phyloP scores from a whole-genome alignment of 2,113 vertebrate species.

The Clarias macrocephalus region DNA sequence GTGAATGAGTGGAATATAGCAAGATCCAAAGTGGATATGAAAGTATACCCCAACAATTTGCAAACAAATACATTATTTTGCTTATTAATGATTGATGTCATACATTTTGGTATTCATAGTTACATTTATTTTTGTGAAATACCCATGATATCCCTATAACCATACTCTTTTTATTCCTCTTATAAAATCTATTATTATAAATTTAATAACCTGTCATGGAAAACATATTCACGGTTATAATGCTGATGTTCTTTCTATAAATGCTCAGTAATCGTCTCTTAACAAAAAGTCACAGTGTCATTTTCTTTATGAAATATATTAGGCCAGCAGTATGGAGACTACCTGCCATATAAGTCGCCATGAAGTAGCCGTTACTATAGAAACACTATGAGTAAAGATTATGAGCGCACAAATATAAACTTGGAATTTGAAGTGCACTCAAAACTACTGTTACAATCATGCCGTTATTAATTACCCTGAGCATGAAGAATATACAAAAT shows the following conservation, averaged over 20 bases:
- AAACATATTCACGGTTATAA: not conserved
- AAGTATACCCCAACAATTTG: not conserved
- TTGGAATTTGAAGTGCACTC: not conserved
- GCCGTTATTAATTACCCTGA: not conserved
- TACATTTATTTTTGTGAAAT: not conserved
- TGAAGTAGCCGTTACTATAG: not conserved
- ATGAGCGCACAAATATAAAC: not conserved
- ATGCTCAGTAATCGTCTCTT: not conserved
- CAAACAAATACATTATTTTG: not conserved
- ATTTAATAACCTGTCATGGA: not conserved
- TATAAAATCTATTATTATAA: too few species aligned
- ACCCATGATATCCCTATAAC: not conserved
- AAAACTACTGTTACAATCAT: not conserved
- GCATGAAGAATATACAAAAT: not conserved
- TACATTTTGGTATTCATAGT: not conserved
- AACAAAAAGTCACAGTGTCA: not conserved
- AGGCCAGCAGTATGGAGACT: not conserved
- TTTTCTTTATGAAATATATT: not conserved
- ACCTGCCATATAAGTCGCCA: not conserved
- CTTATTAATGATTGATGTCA: not conserved
- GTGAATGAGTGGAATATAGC: not conserved
- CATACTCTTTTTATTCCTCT: too few species aligned
- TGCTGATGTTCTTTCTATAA: not conserved
- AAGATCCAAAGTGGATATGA: not conserved
- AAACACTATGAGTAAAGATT: not conserved